Evolutionary conservation across 2,113 vertebrate species (phyloP), one percentile per base, ranked within the genome.

Genomic region (Stegastes partitus): DNA sequence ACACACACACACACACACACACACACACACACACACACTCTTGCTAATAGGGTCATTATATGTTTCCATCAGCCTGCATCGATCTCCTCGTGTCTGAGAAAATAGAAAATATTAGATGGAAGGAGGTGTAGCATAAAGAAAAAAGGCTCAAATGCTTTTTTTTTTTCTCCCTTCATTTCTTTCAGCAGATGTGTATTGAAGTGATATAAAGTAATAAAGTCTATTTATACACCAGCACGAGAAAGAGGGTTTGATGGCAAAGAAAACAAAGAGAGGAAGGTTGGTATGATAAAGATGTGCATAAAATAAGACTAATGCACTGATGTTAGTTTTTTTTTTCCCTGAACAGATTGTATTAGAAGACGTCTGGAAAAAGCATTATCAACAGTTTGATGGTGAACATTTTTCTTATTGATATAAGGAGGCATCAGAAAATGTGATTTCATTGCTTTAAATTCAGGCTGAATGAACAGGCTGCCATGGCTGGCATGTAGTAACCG

Each of bases 1-100:
- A 61, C 28, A 21, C 28, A 61, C 23, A 25, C 23, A 26, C 28
- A 39, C 28, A 39, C 28, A 39, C 57, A 59, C 28, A 39, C 59
- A 63, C 55, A n/a, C 77, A 61, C 63, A 26, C 63, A 81, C 45
- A 39, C 64, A 62, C 62, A 74, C 69, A 54, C n/a, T 6, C 53
- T 26, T 22, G 39, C 23, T 73, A 62, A 79, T 37, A 51, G 51
- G 50, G 44, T 80, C 77, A 84, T 84, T 80, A 72, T 44, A 80
- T 62, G 73, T 67, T 77, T 68, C 63, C 73, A 85, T 82, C 77
- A 80, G 58, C 49, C 71, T 59, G 31, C 18, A 31, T 84, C 71
- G 49, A 82, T 86, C 71, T 53, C 19, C 1, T 76, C 55, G 44
- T 56, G 15, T 79, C 34, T 76, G 74, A 77, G 70, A 67, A 84